Conservation (phyloP, 2,888 invertebrate genomes). For the Augochlorella aurata region DNA sequence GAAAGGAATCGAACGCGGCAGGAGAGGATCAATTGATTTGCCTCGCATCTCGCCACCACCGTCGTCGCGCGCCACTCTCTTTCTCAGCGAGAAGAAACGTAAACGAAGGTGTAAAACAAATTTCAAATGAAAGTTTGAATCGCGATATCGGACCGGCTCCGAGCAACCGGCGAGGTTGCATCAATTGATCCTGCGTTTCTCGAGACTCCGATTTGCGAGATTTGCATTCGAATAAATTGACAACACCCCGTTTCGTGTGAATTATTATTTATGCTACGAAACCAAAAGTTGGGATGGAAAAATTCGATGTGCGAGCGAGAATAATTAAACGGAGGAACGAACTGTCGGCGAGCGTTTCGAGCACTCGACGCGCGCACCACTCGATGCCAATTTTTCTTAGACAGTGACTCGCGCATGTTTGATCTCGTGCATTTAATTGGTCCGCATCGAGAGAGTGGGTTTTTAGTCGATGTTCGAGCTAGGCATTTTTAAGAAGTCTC, state of each 20-base stretch:
- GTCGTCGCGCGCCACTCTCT: slow-evolving; percentile 14
- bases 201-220: slow-evolving; percentile 41
- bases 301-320: slow-evolving; percentile 42
- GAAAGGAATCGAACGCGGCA: slow-evolving; percentile 33
- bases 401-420: not conserved
- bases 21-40: slow-evolving; percentile 65
- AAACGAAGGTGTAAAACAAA: not conserved
- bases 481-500: not conserved
- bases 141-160: slow-evolving; percentile 48
- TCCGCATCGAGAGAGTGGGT: not conserved
- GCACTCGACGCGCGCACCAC: not conserved
- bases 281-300: slow-evolving; percentile 45
- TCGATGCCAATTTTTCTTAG: not conserved
- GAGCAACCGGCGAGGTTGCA: slow-evolving; percentile 49
- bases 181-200: slow-evolving; percentile 64
- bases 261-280: slow-evolving; percentile 65
- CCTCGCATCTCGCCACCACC: slow-evolving; percentile 21
- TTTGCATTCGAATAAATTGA: slow-evolving; percentile 49
- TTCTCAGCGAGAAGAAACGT: slow-evolving; percentile 44
- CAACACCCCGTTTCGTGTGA: slow-evolving; percentile 55
- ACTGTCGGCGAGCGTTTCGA: slow-evolving; percentile 10
- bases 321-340: slow-evolving; percentile 34
- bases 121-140: slow-evolving; percentile 39
- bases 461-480: not conserved
- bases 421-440: not conserved